Evolutionary conservation across 2,113 vertebrate species (phyloP), one percentile per base, ranked within the genome.

Genomic region (Pitta sordida): DNA sequence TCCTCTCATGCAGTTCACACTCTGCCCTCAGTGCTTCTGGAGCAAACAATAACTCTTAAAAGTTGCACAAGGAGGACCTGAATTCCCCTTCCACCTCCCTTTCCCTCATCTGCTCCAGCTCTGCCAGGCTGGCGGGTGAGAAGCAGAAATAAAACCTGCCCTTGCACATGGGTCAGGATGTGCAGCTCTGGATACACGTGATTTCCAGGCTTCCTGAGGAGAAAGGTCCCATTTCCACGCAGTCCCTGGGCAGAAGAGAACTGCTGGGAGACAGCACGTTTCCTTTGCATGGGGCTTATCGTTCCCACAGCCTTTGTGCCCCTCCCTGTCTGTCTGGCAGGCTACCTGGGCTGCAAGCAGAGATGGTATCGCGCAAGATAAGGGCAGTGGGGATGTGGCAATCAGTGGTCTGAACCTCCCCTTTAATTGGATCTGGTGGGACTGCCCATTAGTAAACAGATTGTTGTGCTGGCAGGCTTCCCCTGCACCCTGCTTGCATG

Each of bases 241-340:
- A 23, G 13, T 68, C 43, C 39, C 44, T 8, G 32, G 6, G 13
- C 48, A 30, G 70, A 18, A 34, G 56, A 74, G 53, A 24, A 5
- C 18, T 3, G 53, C 29, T 32, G 81, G 76, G 52, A 68, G 24
- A 23, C 58, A 9, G 65, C 83, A 32, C 27, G 21, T 76, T 83
- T 27, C 71, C 75, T 80, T 60, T 43, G 71, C 90, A 5, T 0
- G 48, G 58, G 34, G 13, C 26, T 89, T 62, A 65, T 81, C 79
- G 4, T 24, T 32, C 52, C 34, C 85, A 14, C 13, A 27, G 85
- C 51, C 83, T 37, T 23, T 4, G 65, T n/a, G 83, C 79, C 91
- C 37, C 86, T 93, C 95, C 94, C 91, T 46, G 89, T 91, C 89
- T 88, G 93, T 30, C 95, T 63, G 88, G 90, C 90, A 82, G 82